Evolutionary conservation across 2,888 invertebrate species (phyloP).

Genomic region (Lasioglossum leucozonium): DNA sequence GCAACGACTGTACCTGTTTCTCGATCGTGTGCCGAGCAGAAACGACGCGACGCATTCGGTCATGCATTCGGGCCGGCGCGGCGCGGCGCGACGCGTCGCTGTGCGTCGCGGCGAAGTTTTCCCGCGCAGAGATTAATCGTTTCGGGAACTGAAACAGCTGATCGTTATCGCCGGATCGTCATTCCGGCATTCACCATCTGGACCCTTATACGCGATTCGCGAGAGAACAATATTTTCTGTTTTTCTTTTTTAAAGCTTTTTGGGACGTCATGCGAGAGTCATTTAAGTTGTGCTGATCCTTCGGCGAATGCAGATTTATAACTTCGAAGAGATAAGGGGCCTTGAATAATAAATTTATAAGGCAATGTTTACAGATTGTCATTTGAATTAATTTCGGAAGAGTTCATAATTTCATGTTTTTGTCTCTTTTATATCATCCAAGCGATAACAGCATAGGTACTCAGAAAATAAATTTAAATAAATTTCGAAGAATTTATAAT

Average conservation of each 20-base stretch:
- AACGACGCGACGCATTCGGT: not conserved
- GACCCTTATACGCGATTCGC: not conserved
- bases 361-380: not conserved
- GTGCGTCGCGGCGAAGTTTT: not conserved
- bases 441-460: too few species aligned
- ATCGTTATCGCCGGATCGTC: not conserved
- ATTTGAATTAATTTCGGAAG: not conserved
- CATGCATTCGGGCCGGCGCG: not conserved
- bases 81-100: too few species aligned
- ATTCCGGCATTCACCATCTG: not conserved
- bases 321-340: not conserved
- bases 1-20: not conserved
- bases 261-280: not conserved
- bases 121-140: slow-evolving; percentile 2
- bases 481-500: too few species aligned
- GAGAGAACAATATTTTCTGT: not conserved
- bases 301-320: not conserved
- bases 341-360: not conserved
- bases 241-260: not conserved
- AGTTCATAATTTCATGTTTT: not conserved
- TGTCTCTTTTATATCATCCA: too few species aligned
- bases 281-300: not conserved
- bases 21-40: not conserved
- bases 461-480: not conserved
- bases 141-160: not conserved